Conservation (phyloP, 2,113 vertebrate genomes). For the Oryzias javanicus region DNA sequence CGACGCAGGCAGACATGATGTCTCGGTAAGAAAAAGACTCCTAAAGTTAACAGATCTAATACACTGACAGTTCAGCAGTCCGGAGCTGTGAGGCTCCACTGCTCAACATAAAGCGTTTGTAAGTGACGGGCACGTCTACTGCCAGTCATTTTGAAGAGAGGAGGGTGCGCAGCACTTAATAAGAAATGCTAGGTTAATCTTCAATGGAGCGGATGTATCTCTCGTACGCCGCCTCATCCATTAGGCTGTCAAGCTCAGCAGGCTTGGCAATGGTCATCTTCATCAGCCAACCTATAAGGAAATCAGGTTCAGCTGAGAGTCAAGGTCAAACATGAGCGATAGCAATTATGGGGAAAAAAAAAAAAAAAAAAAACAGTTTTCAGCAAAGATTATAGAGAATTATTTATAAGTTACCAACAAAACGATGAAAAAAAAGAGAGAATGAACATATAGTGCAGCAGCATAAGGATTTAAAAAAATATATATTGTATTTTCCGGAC, state of each 20-base stretch:
- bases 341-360: not conserved
- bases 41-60: slow-evolving; percentile 55
- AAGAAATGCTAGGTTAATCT: slow-evolving; percentile 72
- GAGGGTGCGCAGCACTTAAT: slow-evolving; percentile 14
- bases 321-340: not conserved
- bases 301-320: not conserved
- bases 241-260: slow-evolving; percentile 87
- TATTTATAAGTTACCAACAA: too few species aligned
- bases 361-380: not conserved
- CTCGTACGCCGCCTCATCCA: slow-evolving; percentile 93
- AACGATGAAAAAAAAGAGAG: too few species aligned
- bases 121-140: slow-evolving; percentile 32
- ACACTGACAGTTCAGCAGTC: slow-evolving; percentile 33
- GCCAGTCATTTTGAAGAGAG: slow-evolving; percentile 30
- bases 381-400: too few species aligned
- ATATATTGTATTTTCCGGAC: too few species aligned
- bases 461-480: too few species aligned
- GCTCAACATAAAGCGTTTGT: slow-evolving; percentile 33
- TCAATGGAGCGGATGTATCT: slow-evolving; percentile 93
- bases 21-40: slow-evolving; percentile 40
- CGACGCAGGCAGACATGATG: slow-evolving; percentile 31
- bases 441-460: too few species aligned
- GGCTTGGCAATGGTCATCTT: slow-evolving; percentile 94
- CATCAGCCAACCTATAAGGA: slow-evolving; percentile 90
- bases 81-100: slow-evolving; percentile 21